phyloP scores from a whole-genome alignment of 2,888 invertebrate genomes.

The Pollenia labialis region DNA sequence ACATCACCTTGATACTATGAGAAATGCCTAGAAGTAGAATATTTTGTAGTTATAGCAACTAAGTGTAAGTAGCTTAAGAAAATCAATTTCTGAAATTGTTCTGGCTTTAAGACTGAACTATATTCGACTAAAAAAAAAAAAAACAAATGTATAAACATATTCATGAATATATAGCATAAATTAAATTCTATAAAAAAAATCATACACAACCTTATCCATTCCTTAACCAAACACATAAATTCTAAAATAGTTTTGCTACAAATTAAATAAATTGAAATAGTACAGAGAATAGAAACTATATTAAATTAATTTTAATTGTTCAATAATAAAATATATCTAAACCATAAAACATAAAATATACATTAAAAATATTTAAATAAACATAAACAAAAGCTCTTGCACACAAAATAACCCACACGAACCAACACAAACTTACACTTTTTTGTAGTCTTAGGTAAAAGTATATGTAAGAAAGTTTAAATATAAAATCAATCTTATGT shows the following conservation, averaged over 20 bases:
- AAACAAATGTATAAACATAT: slow-evolving; percentile 1
- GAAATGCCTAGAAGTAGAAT: slow-evolving; percentile 20
- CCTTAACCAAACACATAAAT: slow-evolving; percentile 37
- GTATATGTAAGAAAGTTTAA: no score
- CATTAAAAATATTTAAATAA: slow-evolving; percentile 10
- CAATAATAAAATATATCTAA: slow-evolving; percentile 59
- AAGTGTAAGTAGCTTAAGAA: slow-evolving; percentile 23
- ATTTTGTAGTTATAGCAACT: slow-evolving; percentile 18
- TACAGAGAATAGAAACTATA: slow-evolving; percentile 22
- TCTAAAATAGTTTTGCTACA: slow-evolving; percentile 25
- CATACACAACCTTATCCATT: slow-evolving; percentile 10
- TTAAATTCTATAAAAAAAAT: slow-evolving; percentile 11
- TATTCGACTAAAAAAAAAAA: slow-evolving; percentile 36
- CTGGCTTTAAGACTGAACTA: slow-evolving; percentile 50
- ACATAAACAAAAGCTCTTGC: slow-evolving; percentile 29
- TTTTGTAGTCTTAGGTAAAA: no score
- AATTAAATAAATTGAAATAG: slow-evolving; percentile 28
- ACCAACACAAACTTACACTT: neutral
- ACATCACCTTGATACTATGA: slow-evolving; percentile 7
- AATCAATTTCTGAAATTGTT: slow-evolving; percentile 27
- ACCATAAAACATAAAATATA: slow-evolving; percentile 24
- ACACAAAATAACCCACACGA: neutral
- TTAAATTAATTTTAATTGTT: slow-evolving; percentile 59
- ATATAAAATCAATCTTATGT: no score
- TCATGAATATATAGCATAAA: slow-evolving; percentile 15